phyloP scores from a whole-genome alignment of 2,888 invertebrate species.

The Seira ritae region DNA sequence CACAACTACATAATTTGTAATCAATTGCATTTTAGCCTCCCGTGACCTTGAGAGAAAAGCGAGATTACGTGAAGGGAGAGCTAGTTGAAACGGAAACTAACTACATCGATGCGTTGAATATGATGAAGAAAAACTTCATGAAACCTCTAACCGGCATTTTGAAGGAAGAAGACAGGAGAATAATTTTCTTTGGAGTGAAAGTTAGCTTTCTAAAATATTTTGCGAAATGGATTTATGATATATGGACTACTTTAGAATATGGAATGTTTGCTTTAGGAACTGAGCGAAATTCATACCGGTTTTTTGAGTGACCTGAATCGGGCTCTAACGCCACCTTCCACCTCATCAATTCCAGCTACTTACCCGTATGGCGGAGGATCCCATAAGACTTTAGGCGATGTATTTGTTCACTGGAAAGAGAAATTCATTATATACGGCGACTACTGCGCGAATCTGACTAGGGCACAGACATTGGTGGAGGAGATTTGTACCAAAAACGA shows the following conservation, averaged over 20 bases:
- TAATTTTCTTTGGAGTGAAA: constrained; percentile 93
- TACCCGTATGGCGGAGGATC: constrained; percentile 76
- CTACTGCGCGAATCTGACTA: constrained; percentile 95
- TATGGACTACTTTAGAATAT: too few relatives aligned
- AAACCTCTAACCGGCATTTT: constrained; percentile 85
- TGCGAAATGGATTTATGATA: too few relatives aligned
- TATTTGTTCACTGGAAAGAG: constrained; percentile 93
- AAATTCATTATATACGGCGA: constrained; percentile 95
- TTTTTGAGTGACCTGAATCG: constrained; percentile 88
- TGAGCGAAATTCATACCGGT: constrained; percentile 90
- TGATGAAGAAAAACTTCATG: constrained; percentile 88
- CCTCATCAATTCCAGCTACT: constrained; percentile 76
- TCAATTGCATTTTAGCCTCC: constrained; percentile 61
- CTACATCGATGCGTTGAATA: constrained; percentile 94
- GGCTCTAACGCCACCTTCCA: constrained; percentile 76
- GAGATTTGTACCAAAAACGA: constrained; percentile 83
- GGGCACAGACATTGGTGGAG: constrained; percentile 91
- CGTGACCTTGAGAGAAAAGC: constrained; percentile 81
- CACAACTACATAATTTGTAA: not conserved
- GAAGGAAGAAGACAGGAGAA: constrained; percentile 84
- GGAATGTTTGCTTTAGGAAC: constrained; percentile 74
- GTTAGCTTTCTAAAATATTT: constrained; percentile 77
- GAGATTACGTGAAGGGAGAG: constrained; percentile 95
- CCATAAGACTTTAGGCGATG: constrained; percentile 82
- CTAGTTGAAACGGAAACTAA: constrained; percentile 97